Conservation (phyloP, 2,113 vertebrate genomes). For the Anser brachyrhynchus region DNA sequence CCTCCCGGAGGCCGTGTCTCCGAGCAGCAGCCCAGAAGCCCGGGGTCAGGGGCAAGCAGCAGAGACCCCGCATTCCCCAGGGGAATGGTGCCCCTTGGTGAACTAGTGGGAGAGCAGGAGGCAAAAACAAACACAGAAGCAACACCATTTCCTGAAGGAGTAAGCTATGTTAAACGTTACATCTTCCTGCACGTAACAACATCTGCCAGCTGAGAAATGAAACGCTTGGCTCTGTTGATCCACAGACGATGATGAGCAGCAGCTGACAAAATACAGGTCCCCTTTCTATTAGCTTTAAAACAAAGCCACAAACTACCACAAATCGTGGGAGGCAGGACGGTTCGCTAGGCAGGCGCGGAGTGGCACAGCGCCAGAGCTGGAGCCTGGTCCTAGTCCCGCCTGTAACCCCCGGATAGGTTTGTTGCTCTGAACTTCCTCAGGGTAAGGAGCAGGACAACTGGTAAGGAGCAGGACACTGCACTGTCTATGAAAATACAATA, state of each 20-base stretch:
- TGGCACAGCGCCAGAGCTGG: accelerated
- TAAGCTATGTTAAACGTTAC: no score
- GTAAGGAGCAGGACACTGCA: neutral
- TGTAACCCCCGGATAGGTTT: neutral
- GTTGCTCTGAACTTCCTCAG: neutral
- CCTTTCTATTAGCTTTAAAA: neutral
- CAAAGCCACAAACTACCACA: neutral
- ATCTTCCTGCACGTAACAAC: neutral
- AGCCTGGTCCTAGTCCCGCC: neutral
- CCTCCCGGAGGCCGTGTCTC: neutral
- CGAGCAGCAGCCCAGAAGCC: neutral
- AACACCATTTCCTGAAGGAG: neutral
- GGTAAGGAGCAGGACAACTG: neutral
- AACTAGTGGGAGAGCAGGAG: no score
- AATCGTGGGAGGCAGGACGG: neutral
- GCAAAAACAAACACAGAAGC: neutral
- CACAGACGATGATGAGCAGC: neutral
- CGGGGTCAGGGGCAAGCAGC: neutral
- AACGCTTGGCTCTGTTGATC: neutral
- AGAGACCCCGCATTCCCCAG: no score
- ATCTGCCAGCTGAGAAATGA: neutral
- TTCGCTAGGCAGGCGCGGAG: neutral
- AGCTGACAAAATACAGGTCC: neutral
- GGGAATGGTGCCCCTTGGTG: accelerated
- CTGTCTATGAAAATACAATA: slow-evolving; percentile 39